Evolutionary conservation across 2,797 vertebrate genomes (phyloP).

Genomic region (Galaxias olidus): DNA sequence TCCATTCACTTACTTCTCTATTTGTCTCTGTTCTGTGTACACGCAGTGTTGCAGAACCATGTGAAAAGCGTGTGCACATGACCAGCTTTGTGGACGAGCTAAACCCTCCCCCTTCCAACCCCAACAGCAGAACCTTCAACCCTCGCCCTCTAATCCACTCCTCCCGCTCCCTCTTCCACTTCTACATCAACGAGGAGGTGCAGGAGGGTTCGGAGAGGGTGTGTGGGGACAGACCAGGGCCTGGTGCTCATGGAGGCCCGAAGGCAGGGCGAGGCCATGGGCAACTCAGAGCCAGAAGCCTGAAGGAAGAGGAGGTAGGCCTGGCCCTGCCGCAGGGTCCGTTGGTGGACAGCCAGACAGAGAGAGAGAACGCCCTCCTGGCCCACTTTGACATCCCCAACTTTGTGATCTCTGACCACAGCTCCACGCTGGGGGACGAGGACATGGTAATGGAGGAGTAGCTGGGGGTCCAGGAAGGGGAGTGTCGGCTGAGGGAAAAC

Average conservation of each 20-base stretch:
- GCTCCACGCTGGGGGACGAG: constrained; percentile 78
- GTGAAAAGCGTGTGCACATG: constrained; percentile 75
- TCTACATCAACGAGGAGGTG: constrained; percentile 80
- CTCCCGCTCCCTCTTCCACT: constrained; percentile 81
- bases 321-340: constrained; percentile 20
- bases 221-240: constrained; percentile 47
- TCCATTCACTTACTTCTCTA: no score
- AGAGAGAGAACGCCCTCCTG: constrained; percentile 69
- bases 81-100: constrained; percentile 80
- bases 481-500: constrained; percentile 43
- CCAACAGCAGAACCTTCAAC: constrained; percentile 57
- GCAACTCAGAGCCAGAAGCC: constrained; percentile 32
- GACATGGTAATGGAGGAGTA: constrained; percentile 81
- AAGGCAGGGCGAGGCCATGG: constrained; percentile 5
- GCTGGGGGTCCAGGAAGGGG: constrained; percentile 76
- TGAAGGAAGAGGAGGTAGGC: not conserved
- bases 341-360: constrained; percentile 23
- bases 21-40: not conserved
- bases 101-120: constrained; percentile 46
- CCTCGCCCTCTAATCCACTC: constrained; percentile 72
- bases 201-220: constrained; percentile 58
- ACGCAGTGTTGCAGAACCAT: constrained; percentile 74
- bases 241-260: constrained; percentile 2
- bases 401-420: constrained; percentile 82
- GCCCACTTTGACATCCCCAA: constrained; percentile 84